Percentiles rank a stretch among this genome's conserved stretches.
These are phyloP conservation scores for Xerus inauris DNA, from an alignment of 2,113 vertebrate species.

Conservation along the genomic window DNA sequence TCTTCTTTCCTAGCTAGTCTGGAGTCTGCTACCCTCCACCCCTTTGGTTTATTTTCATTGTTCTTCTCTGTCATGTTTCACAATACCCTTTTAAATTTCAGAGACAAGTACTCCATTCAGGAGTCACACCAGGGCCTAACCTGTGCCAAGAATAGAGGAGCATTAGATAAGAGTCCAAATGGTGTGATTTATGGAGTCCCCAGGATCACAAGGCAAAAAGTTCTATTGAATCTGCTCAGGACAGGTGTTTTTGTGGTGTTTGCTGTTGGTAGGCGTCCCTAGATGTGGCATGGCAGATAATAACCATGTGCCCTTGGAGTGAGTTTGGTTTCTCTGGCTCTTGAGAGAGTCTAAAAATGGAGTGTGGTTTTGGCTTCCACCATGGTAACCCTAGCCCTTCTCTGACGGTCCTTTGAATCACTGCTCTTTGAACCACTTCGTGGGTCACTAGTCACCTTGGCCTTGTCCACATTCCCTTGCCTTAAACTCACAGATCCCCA, in stretches of 20 bases:
- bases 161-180: accelerated
- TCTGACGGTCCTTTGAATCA: background rate
- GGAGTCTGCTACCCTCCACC: background rate
- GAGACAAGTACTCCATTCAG: conserved; percentile 60
- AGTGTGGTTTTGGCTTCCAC: background rate
- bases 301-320: accelerated
- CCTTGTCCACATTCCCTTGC: background rate
- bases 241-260: background rate
- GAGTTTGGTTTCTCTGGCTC: background rate
- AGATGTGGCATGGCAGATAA: background rate
- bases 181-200: background rate
- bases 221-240: background rate
- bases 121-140: background rate
- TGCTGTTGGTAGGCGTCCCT: background rate
- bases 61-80: conserved; percentile 24
- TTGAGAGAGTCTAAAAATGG: background rate
- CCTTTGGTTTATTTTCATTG: background rate
- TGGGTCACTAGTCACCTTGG: background rate
- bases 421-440: background rate
- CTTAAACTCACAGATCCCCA: no score
- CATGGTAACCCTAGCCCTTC: background rate
- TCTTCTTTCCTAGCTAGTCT: background rate
- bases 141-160: background rate
- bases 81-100: conserved; percentile 33
- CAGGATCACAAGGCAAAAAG: background rate